A percentile compares a stretch with the other conserved stretches of the same genome.
Evolutionary conservation across 2,113 vertebrate genomes (phyloP).

Genomic region (Psophia crepitans): DNA sequence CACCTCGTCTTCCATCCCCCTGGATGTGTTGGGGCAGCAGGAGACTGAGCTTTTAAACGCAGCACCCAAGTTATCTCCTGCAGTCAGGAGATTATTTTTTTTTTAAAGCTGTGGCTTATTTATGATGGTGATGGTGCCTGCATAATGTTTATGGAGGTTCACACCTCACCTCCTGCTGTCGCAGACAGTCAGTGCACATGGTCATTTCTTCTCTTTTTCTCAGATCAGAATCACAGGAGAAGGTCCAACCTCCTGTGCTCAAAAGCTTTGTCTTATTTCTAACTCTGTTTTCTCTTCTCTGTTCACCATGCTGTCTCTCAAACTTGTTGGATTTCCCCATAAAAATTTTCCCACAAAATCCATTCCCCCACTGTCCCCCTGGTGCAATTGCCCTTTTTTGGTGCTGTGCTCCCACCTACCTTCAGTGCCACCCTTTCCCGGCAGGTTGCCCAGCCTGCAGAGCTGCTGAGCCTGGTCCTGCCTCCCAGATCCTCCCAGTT

Average conservation of each 20-base stretch:
- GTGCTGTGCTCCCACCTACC: rapidly evolving
- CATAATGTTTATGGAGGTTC: background rate
- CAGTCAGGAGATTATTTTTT: background rate
- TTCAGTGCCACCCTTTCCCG: background rate
- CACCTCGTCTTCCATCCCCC: background rate
- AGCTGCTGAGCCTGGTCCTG: background rate
- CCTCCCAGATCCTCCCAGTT: background rate
- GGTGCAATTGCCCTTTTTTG: background rate
- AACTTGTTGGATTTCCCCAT: background rate
- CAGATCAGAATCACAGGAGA: background rate
- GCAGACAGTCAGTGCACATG: background rate
- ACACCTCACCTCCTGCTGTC: background rate
- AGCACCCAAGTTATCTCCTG: background rate
- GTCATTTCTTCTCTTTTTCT: background rate
- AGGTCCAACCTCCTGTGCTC: rapidly evolving
- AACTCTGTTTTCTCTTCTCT: background rate
- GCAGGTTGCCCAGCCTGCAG: background rate
- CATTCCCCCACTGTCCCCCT: background rate
- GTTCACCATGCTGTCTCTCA: background rate
- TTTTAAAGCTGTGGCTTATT: background rate
- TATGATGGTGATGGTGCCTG: background rate
- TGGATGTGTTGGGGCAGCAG: background rate
- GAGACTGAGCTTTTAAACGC: background rate
- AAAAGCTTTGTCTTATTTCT: background rate
- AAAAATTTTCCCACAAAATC: background rate